Evolutionary conservation across 2,797 vertebrate genomes (phyloP).

Genomic region (Mus spretus): DNA sequence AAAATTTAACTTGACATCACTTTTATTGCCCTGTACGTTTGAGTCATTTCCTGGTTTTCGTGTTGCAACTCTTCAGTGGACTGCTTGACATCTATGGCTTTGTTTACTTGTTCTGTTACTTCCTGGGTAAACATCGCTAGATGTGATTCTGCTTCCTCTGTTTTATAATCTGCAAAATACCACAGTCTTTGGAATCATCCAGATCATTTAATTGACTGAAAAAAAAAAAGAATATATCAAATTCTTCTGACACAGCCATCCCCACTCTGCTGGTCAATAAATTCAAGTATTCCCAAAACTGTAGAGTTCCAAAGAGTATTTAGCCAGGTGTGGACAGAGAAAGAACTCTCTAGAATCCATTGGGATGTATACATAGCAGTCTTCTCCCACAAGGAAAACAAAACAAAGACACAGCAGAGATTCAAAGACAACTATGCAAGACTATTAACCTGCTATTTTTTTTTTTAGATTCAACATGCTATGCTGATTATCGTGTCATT

Average conservation of each 20-base stretch:
- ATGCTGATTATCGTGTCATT: conserved; percentile 63
- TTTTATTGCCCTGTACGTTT: not conserved
- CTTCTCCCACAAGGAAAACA: conserved; percentile 56
- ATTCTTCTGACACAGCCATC: conserved; percentile 35
- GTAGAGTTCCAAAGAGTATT: conserved; percentile 36
- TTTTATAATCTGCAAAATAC: conserved; percentile 60
- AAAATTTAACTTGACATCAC: not conserved
- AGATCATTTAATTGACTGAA: conserved; percentile 20
- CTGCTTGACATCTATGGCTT: conserved; percentile 1
- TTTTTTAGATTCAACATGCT: conserved; percentile 59
- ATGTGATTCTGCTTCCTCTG: conserved; percentile 39
- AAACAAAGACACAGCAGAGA: conserved; percentile 63
- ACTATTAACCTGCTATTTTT: not conserved
- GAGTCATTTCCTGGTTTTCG: conserved; percentile 19
- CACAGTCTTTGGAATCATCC: conserved; percentile 17
- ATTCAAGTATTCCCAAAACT: conserved; percentile 57
- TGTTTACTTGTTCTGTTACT: conserved; percentile 16
- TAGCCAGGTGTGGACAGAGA: conserved; percentile 62
- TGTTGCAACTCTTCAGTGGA: conserved; percentile 4
- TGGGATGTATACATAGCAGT: not conserved
- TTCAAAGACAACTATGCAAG: conserved; percentile 52
- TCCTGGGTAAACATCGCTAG: not conserved
- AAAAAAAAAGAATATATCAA: not conserved
- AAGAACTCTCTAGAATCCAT: conserved; percentile 52
- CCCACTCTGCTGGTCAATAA: conserved; percentile 49